phyloP scores from a whole-genome alignment of 2,113 vertebrate genomes.

The Dromas ardeola region DNA sequence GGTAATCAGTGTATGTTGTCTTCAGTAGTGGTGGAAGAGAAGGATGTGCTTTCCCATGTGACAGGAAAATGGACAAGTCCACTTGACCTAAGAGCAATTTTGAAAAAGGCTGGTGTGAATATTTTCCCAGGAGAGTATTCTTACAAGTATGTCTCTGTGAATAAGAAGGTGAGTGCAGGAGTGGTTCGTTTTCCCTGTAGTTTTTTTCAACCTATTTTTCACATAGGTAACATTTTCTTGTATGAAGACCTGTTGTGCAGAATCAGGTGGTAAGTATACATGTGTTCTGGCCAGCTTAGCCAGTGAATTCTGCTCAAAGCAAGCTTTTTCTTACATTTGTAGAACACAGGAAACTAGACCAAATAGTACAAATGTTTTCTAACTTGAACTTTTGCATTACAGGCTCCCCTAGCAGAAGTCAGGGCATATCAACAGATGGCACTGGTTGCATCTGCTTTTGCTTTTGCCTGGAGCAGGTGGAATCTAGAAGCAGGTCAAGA shows the following conservation, averaged over 20 bases:
- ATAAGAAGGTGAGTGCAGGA: slow-evolving; percentile 76
- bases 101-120: slow-evolving; percentile 85
- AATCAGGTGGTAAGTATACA: background rate
- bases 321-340: background rate
- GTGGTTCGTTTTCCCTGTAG: fast-evolving
- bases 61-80: slow-evolving; percentile 82
- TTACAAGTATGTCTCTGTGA: slow-evolving; percentile 74
- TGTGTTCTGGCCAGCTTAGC: background rate
- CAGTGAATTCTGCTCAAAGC: background rate
- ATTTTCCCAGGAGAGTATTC: slow-evolving; percentile 84
- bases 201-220: fast-evolving
- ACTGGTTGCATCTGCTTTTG: slow-evolving; percentile 79
- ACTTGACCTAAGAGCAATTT: slow-evolving; percentile 68
- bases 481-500: slow-evolving; percentile 77
- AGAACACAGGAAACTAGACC: fast-evolving
- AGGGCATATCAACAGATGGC: slow-evolving; percentile 89
- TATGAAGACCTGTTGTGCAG: background rate
- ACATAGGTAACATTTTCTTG: background rate
- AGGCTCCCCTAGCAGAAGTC: slow-evolving; percentile 80
- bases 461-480: slow-evolving; percentile 91
- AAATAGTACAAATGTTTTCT: fast-evolving
- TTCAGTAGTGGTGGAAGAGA: slow-evolving; percentile 34
- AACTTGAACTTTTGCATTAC: background rate
- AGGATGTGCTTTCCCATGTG: slow-evolving; percentile 65
- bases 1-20: slow-evolving; percentile 82